Conservation (phyloP, 2,888 invertebrate species). For the Protophormia terraenovae region DNA sequence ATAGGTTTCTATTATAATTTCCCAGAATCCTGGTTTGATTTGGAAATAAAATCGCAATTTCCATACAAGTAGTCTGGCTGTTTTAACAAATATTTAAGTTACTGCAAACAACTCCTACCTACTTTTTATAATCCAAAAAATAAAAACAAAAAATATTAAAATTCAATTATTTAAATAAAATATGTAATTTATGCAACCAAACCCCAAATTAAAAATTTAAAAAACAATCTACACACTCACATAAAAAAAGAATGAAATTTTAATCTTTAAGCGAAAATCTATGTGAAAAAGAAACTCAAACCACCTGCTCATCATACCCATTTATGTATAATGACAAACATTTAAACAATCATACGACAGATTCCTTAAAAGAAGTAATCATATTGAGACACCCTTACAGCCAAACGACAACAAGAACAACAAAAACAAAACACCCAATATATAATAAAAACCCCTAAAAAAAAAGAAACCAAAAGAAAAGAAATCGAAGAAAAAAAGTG, state of each 20-base stretch:
- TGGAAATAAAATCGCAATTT: too few relatives aligned
- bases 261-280: background rate
- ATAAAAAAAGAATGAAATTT: background rate
- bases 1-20: too few relatives aligned
- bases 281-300: background rate
- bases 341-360: background rate
- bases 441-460: slow-evolving; percentile 53
- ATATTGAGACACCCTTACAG: slow-evolving; percentile 49
- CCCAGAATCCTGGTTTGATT: too few relatives aligned
- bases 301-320: background rate
- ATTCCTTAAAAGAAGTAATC: background rate
- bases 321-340: too few relatives aligned
- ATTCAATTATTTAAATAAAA: background rate
- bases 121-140: too few relatives aligned
- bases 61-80: too few relatives aligned
- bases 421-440: slow-evolving; percentile 31
- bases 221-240: background rate
- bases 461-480: slow-evolving; percentile 33
- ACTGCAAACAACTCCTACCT: too few relatives aligned
- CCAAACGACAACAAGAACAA: background rate
- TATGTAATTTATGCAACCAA: background rate
- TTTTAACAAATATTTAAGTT: too few relatives aligned
- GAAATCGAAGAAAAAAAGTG: slow-evolving; percentile 24
- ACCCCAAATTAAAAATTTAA: background rate
- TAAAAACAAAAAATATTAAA: background rate